Evolutionary conservation across 2,888 invertebrate species (phyloP).

Genomic region (Luffia ferchaultella): DNA sequence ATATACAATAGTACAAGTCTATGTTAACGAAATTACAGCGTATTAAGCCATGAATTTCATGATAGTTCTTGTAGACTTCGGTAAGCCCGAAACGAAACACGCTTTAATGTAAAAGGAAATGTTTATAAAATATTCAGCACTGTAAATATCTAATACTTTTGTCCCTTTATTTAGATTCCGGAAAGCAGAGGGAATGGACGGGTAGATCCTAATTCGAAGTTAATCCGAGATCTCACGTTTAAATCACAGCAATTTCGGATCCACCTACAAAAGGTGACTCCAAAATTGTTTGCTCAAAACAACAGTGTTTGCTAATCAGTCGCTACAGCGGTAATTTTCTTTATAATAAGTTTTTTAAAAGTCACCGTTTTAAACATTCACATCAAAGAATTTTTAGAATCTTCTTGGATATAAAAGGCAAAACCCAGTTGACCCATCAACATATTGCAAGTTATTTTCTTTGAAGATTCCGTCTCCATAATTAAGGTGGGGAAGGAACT

Average conservation of each 20-base stretch:
- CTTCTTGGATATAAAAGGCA: neutral
- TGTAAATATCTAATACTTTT: neutral
- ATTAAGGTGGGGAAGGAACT: too few relatives aligned
- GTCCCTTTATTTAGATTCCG: neutral
- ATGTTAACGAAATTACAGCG: too few relatives aligned
- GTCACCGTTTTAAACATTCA: neutral
- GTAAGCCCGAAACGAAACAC: too few relatives aligned
- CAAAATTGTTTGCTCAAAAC: neutral
- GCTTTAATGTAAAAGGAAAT: too few relatives aligned
- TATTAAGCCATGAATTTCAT: too few relatives aligned
- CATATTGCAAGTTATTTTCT: neutral
- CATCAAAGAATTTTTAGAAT: neutral
- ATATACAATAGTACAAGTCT: too few relatives aligned
- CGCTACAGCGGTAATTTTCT: too few relatives aligned
- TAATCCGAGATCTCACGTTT: neutral
- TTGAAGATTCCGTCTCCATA: too few relatives aligned
- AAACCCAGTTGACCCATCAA: neutral
- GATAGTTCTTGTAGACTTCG: too few relatives aligned
- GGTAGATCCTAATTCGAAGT: neutral
- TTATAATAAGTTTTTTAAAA: too few relatives aligned
- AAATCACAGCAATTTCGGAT: neutral
- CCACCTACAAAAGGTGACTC: neutral
- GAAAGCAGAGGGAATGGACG: neutral
- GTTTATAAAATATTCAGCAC: neutral
- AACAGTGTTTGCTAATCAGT: neutral